Conservation (phyloP, 37 sponge, comb jelly and placozoan species). For the Chondrilla cf. caribensis region DNA sequence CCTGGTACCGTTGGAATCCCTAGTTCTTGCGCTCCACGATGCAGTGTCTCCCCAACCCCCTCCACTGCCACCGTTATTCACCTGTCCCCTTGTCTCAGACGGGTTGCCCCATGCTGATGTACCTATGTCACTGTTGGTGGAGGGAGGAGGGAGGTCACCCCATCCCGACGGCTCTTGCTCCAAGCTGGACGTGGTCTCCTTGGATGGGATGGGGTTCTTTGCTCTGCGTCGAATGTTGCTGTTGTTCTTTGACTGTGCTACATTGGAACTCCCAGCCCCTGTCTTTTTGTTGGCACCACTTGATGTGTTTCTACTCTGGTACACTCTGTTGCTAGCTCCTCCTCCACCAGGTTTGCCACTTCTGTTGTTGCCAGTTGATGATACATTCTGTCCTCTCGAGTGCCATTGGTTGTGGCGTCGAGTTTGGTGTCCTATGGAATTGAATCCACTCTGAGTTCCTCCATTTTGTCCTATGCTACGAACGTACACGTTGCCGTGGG, state of each 20-base stretch:
- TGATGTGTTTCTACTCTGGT: neutral
- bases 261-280: neutral
- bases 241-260: too few species aligned
- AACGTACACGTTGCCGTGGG: too few species aligned
- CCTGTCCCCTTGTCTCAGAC: neutral
- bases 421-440: neutral
- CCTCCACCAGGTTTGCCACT: neutral
- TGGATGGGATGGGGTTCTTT: neutral
- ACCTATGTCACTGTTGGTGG: constrained; percentile 55
- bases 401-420: neutral
- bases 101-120: constrained; percentile 72
- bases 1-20: constrained; percentile 3
- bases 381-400: neutral
- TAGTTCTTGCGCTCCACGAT: neutral
- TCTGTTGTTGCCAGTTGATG: neutral
- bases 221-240: neutral
- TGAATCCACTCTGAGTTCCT: neutral
- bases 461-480: neutral
- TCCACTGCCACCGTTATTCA: neutral
- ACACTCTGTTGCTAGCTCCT: neutral
- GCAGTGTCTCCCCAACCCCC: neutral
- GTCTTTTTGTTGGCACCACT: neutral
- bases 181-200: neutral
- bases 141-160: constrained; percentile 74
- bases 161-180: constrained; percentile 71